These are phyloP conservation scores for Calypte anna DNA, from an alignment of 2,113 vertebrate species.

Conservation along the genomic window DNA sequence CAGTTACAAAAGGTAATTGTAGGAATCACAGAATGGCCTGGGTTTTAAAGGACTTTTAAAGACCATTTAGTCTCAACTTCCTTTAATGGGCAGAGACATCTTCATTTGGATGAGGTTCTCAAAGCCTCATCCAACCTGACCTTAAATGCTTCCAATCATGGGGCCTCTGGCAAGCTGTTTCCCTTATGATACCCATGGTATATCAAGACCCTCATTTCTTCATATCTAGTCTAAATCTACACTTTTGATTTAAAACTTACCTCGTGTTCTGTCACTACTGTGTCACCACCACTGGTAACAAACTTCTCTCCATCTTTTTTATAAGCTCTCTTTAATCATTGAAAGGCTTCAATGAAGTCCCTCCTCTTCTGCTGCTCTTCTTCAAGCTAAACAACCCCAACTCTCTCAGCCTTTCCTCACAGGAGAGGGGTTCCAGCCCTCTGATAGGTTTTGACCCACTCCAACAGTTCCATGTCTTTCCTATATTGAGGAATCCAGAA, in stretches of 20 bases:
- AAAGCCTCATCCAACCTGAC: fast-evolving
- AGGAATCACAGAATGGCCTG: not conserved
- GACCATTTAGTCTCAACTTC: not conserved
- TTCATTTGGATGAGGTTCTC: not conserved
- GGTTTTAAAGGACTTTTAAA: not conserved
- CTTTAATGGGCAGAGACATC: not conserved
- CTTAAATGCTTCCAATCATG: too few species aligned
- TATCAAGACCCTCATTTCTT: not conserved
- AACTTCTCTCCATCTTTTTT: not conserved
- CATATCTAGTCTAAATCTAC: not conserved
- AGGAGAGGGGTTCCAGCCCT: not conserved
- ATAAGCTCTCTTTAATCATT: not conserved
- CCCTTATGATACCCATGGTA: not conserved
- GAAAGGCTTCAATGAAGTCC: not conserved
- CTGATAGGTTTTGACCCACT: not conserved
- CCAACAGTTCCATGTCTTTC: not conserved
- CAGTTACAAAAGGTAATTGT: not conserved
- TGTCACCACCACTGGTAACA: not conserved
- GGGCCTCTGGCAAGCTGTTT: not conserved
- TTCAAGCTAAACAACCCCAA: not conserved
- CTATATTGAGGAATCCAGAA: fast-evolving
- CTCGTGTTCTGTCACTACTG: not conserved
- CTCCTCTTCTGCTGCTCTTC: not conserved
- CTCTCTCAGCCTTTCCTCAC: not conserved
- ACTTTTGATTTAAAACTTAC: not conserved